phyloP scores from a whole-genome alignment of 2,888 invertebrate genomes.

The Folsomia manolachei region DNA sequence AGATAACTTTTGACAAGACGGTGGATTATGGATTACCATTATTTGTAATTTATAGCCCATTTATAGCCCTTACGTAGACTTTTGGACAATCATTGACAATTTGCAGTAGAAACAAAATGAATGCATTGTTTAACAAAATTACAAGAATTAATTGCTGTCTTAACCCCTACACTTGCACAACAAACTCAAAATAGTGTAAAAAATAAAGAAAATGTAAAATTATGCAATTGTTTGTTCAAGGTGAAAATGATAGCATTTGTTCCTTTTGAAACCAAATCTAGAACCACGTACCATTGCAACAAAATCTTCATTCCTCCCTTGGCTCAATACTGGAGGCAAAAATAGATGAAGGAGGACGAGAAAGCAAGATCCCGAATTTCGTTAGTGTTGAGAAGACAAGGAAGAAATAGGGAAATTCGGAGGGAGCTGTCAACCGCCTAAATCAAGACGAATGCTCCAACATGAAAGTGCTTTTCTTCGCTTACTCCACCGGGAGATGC shows the following conservation, averaged over 20 bases:
- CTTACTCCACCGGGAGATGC: conserved; percentile 47
- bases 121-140: too few relatives aligned
- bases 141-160: too few relatives aligned
- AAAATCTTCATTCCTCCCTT: too few relatives aligned
- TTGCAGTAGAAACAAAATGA: too few relatives aligned
- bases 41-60: too few relatives aligned
- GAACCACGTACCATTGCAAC: neutral
- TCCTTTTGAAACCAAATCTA: neutral
- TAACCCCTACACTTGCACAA: too few relatives aligned
- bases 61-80: too few relatives aligned
- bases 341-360: neutral
- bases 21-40: too few relatives aligned
- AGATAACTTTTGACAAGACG: too few relatives aligned
- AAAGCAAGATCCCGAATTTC: conserved; percentile 8
- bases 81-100: too few relatives aligned
- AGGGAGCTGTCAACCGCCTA: conserved; percentile 50
- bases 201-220: neutral
- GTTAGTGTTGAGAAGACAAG: conserved; percentile 14
- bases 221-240: neutral
- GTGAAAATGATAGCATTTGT: neutral
- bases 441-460: conserved; percentile 51
- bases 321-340: too few relatives aligned
- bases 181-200: too few relatives aligned
- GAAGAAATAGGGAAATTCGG: conserved; percentile 46
- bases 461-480: conserved; percentile 51